Evolutionary conservation across 1,140 invertebrate genomes (phyloP).

Genomic region (Rhopalosiphum padi): DNA sequence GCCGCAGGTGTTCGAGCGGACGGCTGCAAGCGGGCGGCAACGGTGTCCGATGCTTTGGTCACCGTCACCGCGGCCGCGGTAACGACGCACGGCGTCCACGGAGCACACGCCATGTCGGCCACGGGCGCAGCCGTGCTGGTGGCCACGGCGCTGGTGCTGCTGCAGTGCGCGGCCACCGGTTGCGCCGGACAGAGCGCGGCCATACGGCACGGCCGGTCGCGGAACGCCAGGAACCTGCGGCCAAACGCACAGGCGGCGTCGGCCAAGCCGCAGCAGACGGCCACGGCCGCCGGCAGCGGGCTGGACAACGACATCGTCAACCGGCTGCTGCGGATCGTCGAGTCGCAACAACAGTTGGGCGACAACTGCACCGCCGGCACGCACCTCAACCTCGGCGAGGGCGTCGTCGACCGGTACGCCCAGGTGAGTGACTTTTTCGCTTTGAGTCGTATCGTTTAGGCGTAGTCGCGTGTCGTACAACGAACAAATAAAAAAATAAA

Average conservation of each 20-base stretch:
- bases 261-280: not conserved
- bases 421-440: constrained; percentile 68
- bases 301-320: constrained; percentile 75
- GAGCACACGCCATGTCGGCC: not conserved
- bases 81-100: not conserved
- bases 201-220: constrained; percentile 48
- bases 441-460: too few relatives aligned
- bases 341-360: constrained; percentile 85
- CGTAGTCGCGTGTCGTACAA: too few relatives aligned
- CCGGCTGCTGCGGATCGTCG: constrained; percentile 86
- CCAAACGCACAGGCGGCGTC: not conserved
- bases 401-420: constrained; percentile 92
- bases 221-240: constrained; percentile 28
- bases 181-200: not conserved
- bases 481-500: too few relatives aligned
- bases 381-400: constrained; percentile 87
- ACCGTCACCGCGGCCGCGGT: not conserved
- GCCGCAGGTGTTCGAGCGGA: too few relatives aligned
- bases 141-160: not conserved
- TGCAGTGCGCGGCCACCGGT: not conserved
- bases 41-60: not conserved
- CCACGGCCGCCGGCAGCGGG: not conserved
- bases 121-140: not conserved
- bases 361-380: constrained; percentile 92
- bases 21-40: not conserved